phyloP scores from a whole-genome alignment of 1,140 invertebrate species.

The Samia ricini region DNA sequence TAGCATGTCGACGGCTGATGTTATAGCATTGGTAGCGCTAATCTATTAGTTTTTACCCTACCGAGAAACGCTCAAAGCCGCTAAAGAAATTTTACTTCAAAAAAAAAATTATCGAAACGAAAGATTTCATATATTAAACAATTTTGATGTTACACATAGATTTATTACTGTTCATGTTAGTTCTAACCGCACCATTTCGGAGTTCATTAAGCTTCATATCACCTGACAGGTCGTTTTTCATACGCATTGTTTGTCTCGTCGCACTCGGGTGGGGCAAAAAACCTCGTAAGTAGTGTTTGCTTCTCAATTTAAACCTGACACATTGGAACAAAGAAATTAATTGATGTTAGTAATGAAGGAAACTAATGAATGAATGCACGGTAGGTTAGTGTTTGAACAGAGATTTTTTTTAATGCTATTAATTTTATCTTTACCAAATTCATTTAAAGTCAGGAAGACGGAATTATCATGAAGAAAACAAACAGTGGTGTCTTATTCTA shows the following conservation, averaged over 20 bases:
- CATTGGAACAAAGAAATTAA: slow-evolving; percentile 74
- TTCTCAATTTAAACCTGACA: slow-evolving; percentile 73
- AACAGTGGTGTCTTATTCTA: too few relatives aligned
- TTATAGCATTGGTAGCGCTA: too few relatives aligned
- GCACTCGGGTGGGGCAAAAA: slow-evolving; percentile 23
- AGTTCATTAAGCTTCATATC: slow-evolving; percentile 60
- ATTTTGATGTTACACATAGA: neutral
- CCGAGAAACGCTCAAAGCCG: too few relatives aligned
- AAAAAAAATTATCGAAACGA: too few relatives aligned
- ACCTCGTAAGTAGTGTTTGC: slow-evolving; percentile 62
- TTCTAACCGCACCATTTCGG: slow-evolving; percentile 42
- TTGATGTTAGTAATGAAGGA: slow-evolving; percentile 68
- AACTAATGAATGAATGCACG: slow-evolving; percentile 56
- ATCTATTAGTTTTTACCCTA: too few relatives aligned
- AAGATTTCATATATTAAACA: neutral
- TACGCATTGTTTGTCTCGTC: slow-evolving; percentile 53
- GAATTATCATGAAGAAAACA: too few relatives aligned
- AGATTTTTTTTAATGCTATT: slow-evolving; percentile 15
- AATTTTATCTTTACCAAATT: neutral
- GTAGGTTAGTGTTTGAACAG: slow-evolving; percentile 37
- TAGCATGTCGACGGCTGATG: too few relatives aligned
- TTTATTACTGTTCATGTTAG: slow-evolving; percentile 37
- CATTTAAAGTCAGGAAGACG: too few relatives aligned
- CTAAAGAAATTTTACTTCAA: too few relatives aligned
- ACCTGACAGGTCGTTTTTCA: slow-evolving; percentile 63